Evolutionary conservation across 2,888 invertebrate genomes (phyloP), one percentile per base, ranked within the genome.

Genomic region (Lasioglossum calceatum): DNA sequence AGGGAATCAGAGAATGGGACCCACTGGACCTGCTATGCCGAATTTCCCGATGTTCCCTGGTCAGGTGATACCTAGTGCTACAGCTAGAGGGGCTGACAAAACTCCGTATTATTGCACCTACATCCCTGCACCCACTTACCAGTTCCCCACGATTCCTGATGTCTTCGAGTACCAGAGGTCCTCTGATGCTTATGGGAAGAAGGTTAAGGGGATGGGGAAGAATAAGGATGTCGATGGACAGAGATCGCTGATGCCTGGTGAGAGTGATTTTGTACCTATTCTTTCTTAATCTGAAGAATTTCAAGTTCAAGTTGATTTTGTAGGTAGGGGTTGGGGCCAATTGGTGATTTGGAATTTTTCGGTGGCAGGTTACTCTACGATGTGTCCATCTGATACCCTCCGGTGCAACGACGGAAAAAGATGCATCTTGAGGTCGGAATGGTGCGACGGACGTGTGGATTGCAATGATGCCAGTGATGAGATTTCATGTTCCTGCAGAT

Each of bases 381-480:
- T 16, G 2, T 90, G 90, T 50, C 79, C 91, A 0, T 23, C 4
- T 2, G 75, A 84, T n/a, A 76, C 32, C 54, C 72, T 74, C 71
- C 86, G 84, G 12, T 95, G 95, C 80, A 70, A 61, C 5, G 93
- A 93, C 67, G 90, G 87, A 32, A 88, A 84, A 32, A 71, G 58
- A 2, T 98, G 98, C 92, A 95, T 98, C 7, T 93, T 27, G 95
- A 36, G 95, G 94, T 76, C 94, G 94, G 19, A 96, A 70, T 97
- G 97, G 96, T 98, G 98, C 92, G 97, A 98, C 93, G 97, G 97
- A 27, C 95, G 95, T 7, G 97, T 97, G 0, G 96, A 98, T 90
- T 98, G 98, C 93, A 92, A 95, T 1, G 98, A 98, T 93, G 97
- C 97, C 0, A 98, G 98, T 90, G 98, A 98, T 92, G 98, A 98